Conservation (phyloP, 2,797 vertebrate species). For the Eurystomus glaucurus region DNA sequence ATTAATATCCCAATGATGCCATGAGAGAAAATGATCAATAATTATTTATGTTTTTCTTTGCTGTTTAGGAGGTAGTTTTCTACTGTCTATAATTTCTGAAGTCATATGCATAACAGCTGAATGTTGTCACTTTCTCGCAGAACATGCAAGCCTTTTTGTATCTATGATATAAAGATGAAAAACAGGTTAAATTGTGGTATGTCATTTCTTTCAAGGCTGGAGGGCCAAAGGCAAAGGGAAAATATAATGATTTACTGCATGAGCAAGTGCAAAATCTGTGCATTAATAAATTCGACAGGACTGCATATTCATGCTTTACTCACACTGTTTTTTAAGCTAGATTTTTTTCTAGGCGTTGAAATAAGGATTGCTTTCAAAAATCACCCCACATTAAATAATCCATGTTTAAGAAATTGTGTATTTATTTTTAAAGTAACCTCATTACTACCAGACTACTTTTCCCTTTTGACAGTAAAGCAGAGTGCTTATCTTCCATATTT, state of each 20-base stretch:
- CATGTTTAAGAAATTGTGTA: constrained; percentile 59
- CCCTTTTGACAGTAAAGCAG: constrained; percentile 77
- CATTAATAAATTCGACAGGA: constrained; percentile 71
- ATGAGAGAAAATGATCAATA: constrained; percentile 8
- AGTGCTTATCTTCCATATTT: constrained; percentile 84
- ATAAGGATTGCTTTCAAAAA: constrained; percentile 54
- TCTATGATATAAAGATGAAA: constrained; percentile 55
- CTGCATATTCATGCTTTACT: constrained; percentile 21
- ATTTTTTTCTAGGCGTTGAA: background rate
- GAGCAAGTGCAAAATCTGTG: constrained; percentile 54
- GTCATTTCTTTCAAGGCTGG: constrained; percentile 59
- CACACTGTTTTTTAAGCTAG: background rate
- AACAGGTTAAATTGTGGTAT: constrained; percentile 62
- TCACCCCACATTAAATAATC: constrained; percentile 34
- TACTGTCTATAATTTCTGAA: background rate
- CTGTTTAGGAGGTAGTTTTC: background rate
- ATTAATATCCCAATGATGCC: background rate
- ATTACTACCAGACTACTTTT: constrained; percentile 70
- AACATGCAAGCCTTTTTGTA: constrained; percentile 30
- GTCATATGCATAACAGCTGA: background rate
- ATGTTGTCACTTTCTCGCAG: constrained; percentile 3
- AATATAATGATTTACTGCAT: constrained; percentile 70
- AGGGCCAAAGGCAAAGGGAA: constrained; percentile 70
- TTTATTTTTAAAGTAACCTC: constrained; percentile 76
- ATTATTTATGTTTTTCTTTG: constrained; percentile 46